A percentile compares a stretch with the other conserved stretches of the same genome.
phyloP scores from a whole-genome alignment of 2,113 vertebrate genomes.

The Danio rerio region GRCz12tu NC_133199.1:38243501-38244000 shows the following conservation, averaged over 20 bases:
- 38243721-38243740: not conserved
- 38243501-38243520: too few relatives aligned
- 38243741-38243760: too few relatives aligned
- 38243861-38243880: not conserved
- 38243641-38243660: conserved; percentile 5
- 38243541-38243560: too few relatives aligned
- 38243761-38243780: too few relatives aligned
- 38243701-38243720: not conserved
- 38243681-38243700: not conserved
- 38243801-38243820: too few relatives aligned
- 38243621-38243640: not conserved
- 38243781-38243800: too few relatives aligned
- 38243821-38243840: not conserved
- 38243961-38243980: not conserved
- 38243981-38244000: not conserved
- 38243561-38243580: too few relatives aligned
- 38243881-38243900: not conserved
- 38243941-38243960: not conserved
- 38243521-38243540: too few relatives aligned
- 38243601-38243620: not conserved
- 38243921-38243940: not conserved
- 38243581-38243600: not conserved
- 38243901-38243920: not conserved
- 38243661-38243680: not conserved
- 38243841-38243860: not conserved